Percentiles rank a stretch among this genome's conserved stretches.
phyloP scores from a whole-genome alignment of 1,140 invertebrate genomes.

The Araneus ventricosus region DNA sequence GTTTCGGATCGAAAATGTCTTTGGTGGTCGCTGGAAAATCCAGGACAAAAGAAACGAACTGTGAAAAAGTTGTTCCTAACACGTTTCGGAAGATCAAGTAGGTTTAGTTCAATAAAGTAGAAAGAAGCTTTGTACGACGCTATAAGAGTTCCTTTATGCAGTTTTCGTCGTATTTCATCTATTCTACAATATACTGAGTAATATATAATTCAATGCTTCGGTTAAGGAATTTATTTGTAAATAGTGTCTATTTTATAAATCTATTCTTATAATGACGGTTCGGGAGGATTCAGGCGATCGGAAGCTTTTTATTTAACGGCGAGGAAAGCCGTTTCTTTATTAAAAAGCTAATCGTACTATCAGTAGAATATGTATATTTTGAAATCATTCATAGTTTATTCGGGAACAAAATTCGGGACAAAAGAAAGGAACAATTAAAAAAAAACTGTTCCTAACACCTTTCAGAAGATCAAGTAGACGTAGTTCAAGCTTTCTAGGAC shows the following conservation, averaged over 20 bases:
- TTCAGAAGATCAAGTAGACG: constrained; percentile 12
- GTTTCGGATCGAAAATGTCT: constrained; percentile 33
- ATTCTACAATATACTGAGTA: too few species aligned
- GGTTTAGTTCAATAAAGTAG: background rate
- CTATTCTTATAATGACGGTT: too few species aligned
- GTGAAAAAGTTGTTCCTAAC: constrained; percentile 21
- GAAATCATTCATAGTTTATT: background rate
- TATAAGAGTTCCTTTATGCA: background rate
- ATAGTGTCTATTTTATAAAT: too few species aligned
- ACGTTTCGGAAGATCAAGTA: background rate
- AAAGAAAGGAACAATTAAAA: background rate
- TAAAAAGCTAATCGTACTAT: too few species aligned
- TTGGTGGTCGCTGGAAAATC: background rate
- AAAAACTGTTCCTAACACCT: background rate
- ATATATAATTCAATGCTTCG: too few species aligned
- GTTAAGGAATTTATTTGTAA: too few species aligned
- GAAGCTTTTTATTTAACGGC: too few species aligned
- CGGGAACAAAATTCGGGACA: constrained; percentile 17
- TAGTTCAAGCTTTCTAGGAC: background rate
- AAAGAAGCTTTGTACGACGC: background rate
- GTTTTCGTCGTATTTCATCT: too few species aligned
- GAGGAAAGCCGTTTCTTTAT: too few species aligned
- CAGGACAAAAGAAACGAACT: constrained; percentile 11
- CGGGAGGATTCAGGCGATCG: too few species aligned
- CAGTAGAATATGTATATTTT: too few species aligned